Conservation (phyloP, 2,113 vertebrate genomes). For the Cavia porcellus region DNA sequence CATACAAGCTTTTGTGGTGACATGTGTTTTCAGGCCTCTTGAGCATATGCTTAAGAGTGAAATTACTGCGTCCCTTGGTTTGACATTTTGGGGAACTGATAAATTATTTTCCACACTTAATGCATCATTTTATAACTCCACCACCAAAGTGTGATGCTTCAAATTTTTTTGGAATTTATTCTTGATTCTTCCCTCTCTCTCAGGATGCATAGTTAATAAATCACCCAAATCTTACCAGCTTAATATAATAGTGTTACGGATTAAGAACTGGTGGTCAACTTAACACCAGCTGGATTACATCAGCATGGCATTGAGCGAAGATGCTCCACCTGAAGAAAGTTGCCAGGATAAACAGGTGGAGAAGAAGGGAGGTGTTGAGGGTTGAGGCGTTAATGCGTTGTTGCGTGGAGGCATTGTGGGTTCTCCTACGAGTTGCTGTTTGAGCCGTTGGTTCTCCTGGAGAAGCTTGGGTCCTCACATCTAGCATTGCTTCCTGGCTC, state of each 20-base stretch:
- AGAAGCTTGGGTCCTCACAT: too few species aligned
- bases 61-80: not conserved
- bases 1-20: not conserved
- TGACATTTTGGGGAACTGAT: slow-evolving; percentile 5
- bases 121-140: not conserved
- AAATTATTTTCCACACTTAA: not conserved
- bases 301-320: too few species aligned
- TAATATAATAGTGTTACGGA: not conserved
- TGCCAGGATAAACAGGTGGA: too few species aligned
- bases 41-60: not conserved
- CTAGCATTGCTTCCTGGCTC: too few species aligned
- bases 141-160: not conserved
- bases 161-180: not conserved
- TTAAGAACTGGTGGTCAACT: too few species aligned
- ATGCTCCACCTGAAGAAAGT: too few species aligned
- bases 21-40: not conserved
- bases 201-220: not conserved
- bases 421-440: too few species aligned
- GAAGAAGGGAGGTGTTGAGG: too few species aligned
- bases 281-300: too few species aligned
- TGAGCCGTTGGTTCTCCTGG: too few species aligned
- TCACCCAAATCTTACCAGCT: not conserved
- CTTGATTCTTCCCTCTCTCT: slow-evolving; percentile 8
- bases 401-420: too few species aligned
- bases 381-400: too few species aligned